Conservation (phyloP, 92 coral and sea anemone genomes). For the Blastomussa wellsi region DNA sequence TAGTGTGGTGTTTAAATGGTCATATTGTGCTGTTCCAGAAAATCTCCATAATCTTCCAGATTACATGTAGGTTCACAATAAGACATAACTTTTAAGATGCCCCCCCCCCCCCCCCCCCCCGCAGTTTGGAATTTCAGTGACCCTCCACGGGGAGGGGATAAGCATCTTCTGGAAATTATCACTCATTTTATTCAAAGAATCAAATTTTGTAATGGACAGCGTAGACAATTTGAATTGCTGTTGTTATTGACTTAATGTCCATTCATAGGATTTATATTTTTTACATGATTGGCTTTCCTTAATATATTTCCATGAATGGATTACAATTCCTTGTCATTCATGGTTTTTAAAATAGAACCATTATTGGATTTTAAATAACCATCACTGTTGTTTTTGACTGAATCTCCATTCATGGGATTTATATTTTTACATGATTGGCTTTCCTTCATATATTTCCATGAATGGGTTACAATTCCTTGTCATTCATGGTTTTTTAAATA, state of each 20-base stretch:
- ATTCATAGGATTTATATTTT: constrained; percentile 1
- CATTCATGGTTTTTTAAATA: constrained; percentile 4
- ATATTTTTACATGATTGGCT: constrained; percentile 4
- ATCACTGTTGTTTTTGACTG: constrained; percentile 1
- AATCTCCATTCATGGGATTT: constrained; percentile 21
- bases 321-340: constrained; percentile 15
- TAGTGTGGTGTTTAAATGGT: not conserved
- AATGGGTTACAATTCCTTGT: constrained; percentile 13
- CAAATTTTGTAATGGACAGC: not conserved
- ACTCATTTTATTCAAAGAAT: not conserved
- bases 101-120: not conserved
- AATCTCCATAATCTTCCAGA: not conserved
- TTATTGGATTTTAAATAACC: constrained; percentile 11
- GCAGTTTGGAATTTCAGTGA: not conserved
- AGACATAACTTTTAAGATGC: not conserved
- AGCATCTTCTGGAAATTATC: not conserved
- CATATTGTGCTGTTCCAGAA: not conserved
- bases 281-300: not conserved
- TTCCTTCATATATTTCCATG: not conserved
- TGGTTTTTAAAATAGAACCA: constrained; percentile 9
- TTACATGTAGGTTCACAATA: not conserved
- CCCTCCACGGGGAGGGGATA: not conserved
- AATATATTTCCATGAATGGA: not conserved
- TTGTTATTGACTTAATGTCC: constrained; percentile 4
- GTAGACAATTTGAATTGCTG: not conserved